A percentile compares a stretch with the other conserved stretches of the same genome.
Conservation (phyloP, 2,113 vertebrate genomes). For the Fukomys damarensis region DNA sequence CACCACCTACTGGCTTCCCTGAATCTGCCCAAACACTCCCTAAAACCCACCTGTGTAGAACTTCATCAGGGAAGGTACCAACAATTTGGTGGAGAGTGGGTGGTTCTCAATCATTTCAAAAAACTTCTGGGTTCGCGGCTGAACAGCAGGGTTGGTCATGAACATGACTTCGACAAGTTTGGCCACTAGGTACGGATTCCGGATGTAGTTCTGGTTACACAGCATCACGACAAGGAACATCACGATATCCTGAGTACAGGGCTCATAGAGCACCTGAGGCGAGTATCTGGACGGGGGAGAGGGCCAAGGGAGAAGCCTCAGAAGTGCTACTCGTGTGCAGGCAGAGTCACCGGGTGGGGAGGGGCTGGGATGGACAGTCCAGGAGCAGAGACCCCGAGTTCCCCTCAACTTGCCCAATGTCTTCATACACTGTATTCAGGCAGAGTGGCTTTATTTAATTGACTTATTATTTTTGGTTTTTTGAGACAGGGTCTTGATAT, state of each 20-base stretch:
- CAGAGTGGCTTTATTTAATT: neutral
- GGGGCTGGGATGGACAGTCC: fast-evolving
- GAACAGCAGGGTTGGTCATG: slow-evolving; percentile 98
- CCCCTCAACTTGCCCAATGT: no score
- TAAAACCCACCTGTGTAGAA: slow-evolving; percentile 95
- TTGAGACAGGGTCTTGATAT: neutral
- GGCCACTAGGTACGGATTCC: slow-evolving; percentile 98
- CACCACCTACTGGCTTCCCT: fast-evolving
- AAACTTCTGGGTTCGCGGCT: slow-evolving; percentile 97
- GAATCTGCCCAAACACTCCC: no score
- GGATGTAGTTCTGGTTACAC: slow-evolving; percentile 99
- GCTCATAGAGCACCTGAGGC: slow-evolving; percentile 99
- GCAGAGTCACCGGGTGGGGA: neutral
- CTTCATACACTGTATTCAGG: no score
- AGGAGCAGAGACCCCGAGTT: neutral
- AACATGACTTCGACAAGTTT: slow-evolving; percentile 99
- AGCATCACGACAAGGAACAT: slow-evolving; percentile 99
- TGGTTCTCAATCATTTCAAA: slow-evolving; percentile 99
- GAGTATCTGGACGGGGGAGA: slow-evolving; percentile 90
- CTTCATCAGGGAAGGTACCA: slow-evolving; percentile 99
- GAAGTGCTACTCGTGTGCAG: fast-evolving
- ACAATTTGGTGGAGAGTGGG: slow-evolving; percentile 94
- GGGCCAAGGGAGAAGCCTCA: fast-evolving
- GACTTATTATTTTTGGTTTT: neutral
- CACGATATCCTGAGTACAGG: slow-evolving; percentile 97